Conservation (phyloP, 2,888 invertebrate genomes). For the Siphlonurus alternatus region DNA sequence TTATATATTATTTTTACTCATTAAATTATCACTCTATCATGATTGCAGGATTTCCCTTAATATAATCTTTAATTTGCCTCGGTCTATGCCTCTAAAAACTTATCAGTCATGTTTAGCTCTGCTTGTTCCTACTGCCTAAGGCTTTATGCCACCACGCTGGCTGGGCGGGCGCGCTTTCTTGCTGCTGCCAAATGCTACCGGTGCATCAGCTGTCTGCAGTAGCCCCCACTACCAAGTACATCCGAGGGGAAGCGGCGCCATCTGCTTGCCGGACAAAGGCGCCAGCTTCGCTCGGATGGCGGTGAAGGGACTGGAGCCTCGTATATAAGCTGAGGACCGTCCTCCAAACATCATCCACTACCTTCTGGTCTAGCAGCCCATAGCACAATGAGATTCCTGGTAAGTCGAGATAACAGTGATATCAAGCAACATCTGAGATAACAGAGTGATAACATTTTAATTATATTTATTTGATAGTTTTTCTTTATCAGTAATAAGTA, state of each 20-base stretch:
- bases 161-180: too few species aligned
- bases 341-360: not conserved
- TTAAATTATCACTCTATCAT: too few species aligned
- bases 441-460: too few species aligned
- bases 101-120: not conserved
- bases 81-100: too few species aligned
- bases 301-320: not conserved
- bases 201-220: slow-evolving; percentile 4
- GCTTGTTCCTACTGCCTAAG: not conserved
- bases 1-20: too few species aligned
- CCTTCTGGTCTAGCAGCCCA: not conserved
- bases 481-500: too few species aligned
- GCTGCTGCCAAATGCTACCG: too few species aligned
- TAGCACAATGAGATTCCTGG: not conserved
- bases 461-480: too few species aligned
- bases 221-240: slow-evolving; percentile 1
- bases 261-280: not conserved
- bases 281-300: not conserved
- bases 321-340: not conserved
- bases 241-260: not conserved
- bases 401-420: not conserved
- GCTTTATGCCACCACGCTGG: too few species aligned
- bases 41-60: too few species aligned
- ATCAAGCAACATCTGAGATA: too few species aligned
- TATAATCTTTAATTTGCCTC: too few species aligned